A percentile compares a stretch with the other conserved stretches of the same genome.
phyloP scores from a whole-genome alignment of 2,113 vertebrate species.

The Clupea harengus region DNA sequence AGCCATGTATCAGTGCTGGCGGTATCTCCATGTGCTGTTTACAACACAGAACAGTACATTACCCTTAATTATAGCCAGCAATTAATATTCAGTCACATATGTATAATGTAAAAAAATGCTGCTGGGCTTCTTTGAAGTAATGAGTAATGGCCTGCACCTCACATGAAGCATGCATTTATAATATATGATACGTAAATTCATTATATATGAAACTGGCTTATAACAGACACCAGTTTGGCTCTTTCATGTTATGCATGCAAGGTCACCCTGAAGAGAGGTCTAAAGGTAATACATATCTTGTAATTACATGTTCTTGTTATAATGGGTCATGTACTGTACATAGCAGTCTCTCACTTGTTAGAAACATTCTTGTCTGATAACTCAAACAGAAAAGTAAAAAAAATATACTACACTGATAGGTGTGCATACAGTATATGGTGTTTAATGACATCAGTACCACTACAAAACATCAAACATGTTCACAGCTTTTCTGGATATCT shows the following conservation, averaged over 20 bases:
- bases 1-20: neutral
- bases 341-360: neutral
- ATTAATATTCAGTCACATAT: neutral
- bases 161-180: neutral
- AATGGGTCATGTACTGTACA: neutral
- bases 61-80: neutral
- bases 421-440: neutral
- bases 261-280: neutral
- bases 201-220: neutral
- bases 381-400: neutral
- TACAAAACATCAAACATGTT: neutral
- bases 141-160: neutral
- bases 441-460: neutral
- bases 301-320: neutral
- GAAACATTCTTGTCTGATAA: neutral
- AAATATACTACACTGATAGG: neutral
- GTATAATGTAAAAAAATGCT: neutral
- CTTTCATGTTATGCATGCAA: neutral
- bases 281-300: neutral
- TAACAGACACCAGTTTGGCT: neutral
- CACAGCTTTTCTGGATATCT: neutral
- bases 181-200: slow-evolving; percentile 9
- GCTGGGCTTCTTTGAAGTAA: neutral
- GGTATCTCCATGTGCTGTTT: neutral
- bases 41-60: neutral